Evolutionary conservation across 2,797 vertebrate genomes (phyloP).

Genomic region (Gallinago nigripennis): DNA sequence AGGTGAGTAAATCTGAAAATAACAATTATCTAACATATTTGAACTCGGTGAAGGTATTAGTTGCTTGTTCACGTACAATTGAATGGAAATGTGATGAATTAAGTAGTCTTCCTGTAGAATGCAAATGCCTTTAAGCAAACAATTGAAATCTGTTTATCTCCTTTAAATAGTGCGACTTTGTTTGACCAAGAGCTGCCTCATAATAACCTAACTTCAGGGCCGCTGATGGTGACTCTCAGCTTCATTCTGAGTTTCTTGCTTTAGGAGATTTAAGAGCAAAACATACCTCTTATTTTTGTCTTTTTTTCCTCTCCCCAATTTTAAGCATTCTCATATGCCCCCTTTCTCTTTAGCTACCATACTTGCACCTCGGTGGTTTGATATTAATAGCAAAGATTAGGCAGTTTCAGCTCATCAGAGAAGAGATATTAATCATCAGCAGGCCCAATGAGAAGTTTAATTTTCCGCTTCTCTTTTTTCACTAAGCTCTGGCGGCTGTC

Average conservation of each 20-base stretch:
- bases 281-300: not conserved
- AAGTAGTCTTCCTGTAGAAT: conserved; percentile 6
- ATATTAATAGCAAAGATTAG: conserved; percentile 70
- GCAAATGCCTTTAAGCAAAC: not conserved
- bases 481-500: not conserved
- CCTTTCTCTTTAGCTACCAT: not conserved
- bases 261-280: not conserved
- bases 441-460: conserved; percentile 68
- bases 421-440: conserved; percentile 74
- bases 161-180: not conserved
- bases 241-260: not conserved
- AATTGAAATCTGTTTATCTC: not conserved
- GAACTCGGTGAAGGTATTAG: conserved; percentile 26
- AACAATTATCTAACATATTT: conserved; percentile 18
- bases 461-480: conserved; percentile 48
- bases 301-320: not conserved
- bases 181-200: not conserved
- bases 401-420: conserved; percentile 60
- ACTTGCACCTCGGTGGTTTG: conserved; percentile 48
- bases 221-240: not conserved
- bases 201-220: not conserved
- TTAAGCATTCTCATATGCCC: not conserved
- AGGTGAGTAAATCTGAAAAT: conserved; percentile 57
- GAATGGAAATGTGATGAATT: conserved; percentile 19
- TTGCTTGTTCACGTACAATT: not conserved